phyloP scores from a whole-genome alignment of 2,113 vertebrate genomes.

The Cynopterus brachyotis region DNA sequence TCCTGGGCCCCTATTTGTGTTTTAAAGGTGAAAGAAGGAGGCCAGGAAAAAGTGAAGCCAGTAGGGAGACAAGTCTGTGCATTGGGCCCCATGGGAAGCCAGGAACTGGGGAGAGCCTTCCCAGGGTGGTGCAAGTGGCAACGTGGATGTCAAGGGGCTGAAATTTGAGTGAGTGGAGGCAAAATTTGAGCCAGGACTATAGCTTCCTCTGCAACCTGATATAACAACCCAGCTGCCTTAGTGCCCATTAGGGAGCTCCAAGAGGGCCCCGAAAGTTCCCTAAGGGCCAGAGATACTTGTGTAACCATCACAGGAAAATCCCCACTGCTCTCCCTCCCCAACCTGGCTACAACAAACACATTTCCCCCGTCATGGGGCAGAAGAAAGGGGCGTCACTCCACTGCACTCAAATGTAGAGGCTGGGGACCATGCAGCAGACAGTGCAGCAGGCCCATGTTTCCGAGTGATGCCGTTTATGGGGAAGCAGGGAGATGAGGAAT shows the following conservation, averaged over 20 bases:
- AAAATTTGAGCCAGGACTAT: background rate
- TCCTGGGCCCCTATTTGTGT: background rate
- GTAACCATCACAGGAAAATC: background rate
- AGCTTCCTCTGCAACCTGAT: background rate
- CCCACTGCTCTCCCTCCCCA: background rate
- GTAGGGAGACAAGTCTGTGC: background rate
- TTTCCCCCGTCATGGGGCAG: background rate
- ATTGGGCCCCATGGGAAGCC: background rate
- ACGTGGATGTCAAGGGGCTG: background rate
- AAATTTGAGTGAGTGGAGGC: background rate
- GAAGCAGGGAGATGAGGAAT: background rate
- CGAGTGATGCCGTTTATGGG: background rate
- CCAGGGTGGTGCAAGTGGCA: background rate
- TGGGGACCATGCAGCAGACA: fast-evolving
- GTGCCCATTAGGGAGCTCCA: background rate
- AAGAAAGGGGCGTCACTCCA: background rate
- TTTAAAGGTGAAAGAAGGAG: background rate
- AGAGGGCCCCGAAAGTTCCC: background rate
- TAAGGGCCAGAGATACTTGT: background rate
- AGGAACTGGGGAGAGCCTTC: too few relatives aligned
- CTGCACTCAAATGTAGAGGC: background rate
- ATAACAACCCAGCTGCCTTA: background rate
- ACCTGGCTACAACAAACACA: background rate
- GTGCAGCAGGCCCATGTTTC: background rate
- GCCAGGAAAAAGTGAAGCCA: background rate